Evolutionary conservation across 1,140 invertebrate genomes (phyloP).

Genomic region (Atta colombica): DNA sequence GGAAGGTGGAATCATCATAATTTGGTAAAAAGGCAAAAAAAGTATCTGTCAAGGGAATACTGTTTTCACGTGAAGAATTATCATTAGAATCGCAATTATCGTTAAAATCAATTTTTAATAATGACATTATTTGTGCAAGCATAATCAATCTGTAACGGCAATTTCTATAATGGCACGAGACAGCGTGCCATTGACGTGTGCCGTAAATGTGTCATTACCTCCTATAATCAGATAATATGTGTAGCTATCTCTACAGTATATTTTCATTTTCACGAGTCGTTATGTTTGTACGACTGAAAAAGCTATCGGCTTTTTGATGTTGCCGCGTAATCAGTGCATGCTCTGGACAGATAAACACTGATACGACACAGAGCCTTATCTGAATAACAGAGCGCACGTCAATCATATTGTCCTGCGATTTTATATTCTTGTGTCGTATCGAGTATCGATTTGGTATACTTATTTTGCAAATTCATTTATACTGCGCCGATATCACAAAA

Average conservation of each 20-base stretch:
- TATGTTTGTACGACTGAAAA: conserved; percentile 51
- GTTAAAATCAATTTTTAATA: conserved; percentile 38
- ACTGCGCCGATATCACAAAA: conserved; percentile 26
- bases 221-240: conserved; percentile 55
- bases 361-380: conserved; percentile 62
- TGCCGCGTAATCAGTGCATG: conserved; percentile 67
- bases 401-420: conserved; percentile 29
- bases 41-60: not conserved
- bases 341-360: conserved; percentile 55
- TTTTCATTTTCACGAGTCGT: conserved; percentile 44
- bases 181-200: conserved; percentile 27
- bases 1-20: not conserved
- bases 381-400: not conserved
- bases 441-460: not conserved
- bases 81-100: conserved; percentile 5
- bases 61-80: not conserved
- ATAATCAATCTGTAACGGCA: conserved; percentile 28
- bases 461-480: conserved; percentile 56
- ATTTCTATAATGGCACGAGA: conserved; percentile 32
- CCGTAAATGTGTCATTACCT: conserved; percentile 53
- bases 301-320: conserved; percentile 64
- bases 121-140: not conserved
- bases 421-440: not conserved
- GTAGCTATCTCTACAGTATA: conserved; percentile 33
- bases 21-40: not conserved